phyloP scores from a whole-genome alignment of 2,888 invertebrate genomes.

The Taenaris catops region DNA sequence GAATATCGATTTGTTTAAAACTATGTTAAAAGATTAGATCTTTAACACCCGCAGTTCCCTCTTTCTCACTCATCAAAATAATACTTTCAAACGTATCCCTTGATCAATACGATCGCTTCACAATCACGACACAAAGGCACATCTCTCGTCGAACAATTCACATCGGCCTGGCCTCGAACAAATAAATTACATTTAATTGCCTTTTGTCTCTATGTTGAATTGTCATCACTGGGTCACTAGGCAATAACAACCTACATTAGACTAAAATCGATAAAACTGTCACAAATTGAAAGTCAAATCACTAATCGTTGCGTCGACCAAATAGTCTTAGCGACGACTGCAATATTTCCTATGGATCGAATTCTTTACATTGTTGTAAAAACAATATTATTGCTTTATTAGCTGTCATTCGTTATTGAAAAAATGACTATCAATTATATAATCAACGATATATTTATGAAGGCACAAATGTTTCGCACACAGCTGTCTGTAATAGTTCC shows the following conservation, averaged over 20 bases:
- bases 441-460: too few species aligned
- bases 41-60: constrained; percentile 33
- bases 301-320: neutral
- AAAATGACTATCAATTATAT: too few species aligned
- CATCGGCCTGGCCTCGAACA: constrained; percentile 32
- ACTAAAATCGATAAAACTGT: constrained; percentile 4
- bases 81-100: constrained; percentile 49
- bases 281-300: constrained; percentile 6
- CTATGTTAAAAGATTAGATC: constrained; percentile 26
- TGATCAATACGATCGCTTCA: constrained; percentile 33
- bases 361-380: constrained; percentile 2
- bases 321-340: constrained; percentile 1
- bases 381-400: too few species aligned
- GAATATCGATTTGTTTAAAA: constrained; percentile 13
- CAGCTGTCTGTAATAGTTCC: too few species aligned
- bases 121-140: constrained; percentile 46
- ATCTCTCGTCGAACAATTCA: constrained; percentile 23
- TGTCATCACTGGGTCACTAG: constrained; percentile 28
- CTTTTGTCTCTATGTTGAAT: constrained; percentile 32
- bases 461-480: too few species aligned
- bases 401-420: neutral
- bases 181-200: constrained; percentile 35
- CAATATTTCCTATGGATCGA: constrained; percentile 1
- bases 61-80: constrained; percentile 36
- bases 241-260: constrained; percentile 3